phyloP scores from a whole-genome alignment of 2,888 invertebrate species.

The Minunthozetes semirufus region DNA sequence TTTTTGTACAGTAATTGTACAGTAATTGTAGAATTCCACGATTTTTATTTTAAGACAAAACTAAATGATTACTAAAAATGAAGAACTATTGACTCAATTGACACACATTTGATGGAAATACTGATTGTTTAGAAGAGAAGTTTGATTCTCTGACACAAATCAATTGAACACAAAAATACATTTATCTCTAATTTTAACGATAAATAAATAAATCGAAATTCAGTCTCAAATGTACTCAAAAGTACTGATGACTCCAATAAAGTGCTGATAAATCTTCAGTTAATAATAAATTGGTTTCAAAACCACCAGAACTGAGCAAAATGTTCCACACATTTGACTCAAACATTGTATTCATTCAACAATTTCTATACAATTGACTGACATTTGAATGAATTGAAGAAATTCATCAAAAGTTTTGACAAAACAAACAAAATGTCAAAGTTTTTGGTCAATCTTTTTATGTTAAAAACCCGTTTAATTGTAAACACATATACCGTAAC shows the following conservation, averaged over 20 bases:
- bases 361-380: background rate
- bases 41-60: too few relatives aligned
- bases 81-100: too few relatives aligned
- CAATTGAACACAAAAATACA: background rate
- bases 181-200: background rate
- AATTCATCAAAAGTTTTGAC: background rate
- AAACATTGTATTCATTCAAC: too few relatives aligned
- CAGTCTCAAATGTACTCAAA: background rate
- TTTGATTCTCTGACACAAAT: background rate
- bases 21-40: too few relatives aligned
- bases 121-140: too few relatives aligned
- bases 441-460: conserved; percentile 32
- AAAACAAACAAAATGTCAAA: conserved; percentile 25
- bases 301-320: background rate
- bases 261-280: background rate
- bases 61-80: too few relatives aligned
- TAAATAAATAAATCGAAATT: background rate
- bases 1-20: too few relatives aligned
- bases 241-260: background rate
- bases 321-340: background rate
- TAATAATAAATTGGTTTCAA: background rate
- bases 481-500: conserved; percentile 34
- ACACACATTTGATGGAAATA: too few relatives aligned
- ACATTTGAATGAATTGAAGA: background rate
- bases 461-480: conserved; percentile 34